These are phyloP conservation scores for Cossypha polioptera DNA, from an alignment of 2,797 vertebrate genomes.

Conservation along the genomic window DNA sequence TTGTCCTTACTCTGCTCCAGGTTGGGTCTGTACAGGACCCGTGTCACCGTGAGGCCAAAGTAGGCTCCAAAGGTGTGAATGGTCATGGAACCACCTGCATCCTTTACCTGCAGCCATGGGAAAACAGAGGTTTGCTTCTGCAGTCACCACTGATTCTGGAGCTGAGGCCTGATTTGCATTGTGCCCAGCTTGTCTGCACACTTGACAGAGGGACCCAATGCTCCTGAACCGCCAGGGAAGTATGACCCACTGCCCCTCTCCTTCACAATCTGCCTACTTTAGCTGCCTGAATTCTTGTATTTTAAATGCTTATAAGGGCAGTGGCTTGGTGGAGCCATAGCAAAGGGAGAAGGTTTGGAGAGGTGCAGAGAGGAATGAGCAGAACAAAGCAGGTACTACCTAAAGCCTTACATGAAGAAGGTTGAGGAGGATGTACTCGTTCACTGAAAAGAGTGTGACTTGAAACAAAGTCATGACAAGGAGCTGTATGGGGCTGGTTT, in stretches of 20 bases:
- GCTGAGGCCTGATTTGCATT: not conserved
- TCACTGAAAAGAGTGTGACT: constrained; percentile 88
- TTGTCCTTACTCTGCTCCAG: constrained; percentile 84
- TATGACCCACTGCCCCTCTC: not conserved
- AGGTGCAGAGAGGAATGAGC: not conserved
- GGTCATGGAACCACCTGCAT: constrained; percentile 95
- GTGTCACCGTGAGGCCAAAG: constrained; percentile 90
- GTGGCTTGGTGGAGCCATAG: not conserved
- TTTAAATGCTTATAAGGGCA: not conserved
- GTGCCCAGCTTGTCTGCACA: not conserved
- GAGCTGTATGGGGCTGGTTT: constrained; percentile 91
- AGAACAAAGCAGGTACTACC: not conserved
- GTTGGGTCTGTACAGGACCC: constrained; percentile 89
- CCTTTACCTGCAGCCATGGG: constrained; percentile 81
- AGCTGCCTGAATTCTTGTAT: not conserved
- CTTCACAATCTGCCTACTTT: not conserved
- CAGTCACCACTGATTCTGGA: not conserved
- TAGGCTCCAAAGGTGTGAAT: constrained; percentile 95
- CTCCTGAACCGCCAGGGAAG: not conserved
- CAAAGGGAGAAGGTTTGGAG: not conserved
- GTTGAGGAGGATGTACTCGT: constrained; percentile 88
- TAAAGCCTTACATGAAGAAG: constrained; percentile 85
- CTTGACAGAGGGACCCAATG: not conserved
- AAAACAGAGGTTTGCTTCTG: not conserved
- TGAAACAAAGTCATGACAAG: constrained; percentile 92